phyloP scores from a whole-genome alignment of 2,888 invertebrate genomes.

The Sminthurinus aureus region DNA sequence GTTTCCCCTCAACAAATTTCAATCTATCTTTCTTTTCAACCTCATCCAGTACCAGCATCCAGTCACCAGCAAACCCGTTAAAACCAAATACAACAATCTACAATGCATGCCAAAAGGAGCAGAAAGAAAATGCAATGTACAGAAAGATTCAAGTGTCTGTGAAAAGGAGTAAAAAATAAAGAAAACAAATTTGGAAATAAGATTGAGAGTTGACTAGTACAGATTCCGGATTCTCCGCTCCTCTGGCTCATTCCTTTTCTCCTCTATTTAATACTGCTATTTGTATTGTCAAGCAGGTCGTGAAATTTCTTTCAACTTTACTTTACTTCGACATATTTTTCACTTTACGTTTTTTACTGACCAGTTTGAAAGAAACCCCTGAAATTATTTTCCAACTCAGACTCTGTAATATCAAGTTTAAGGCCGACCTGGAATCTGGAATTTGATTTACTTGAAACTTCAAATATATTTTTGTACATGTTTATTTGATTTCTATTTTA shows the following conservation, averaged over 20 bases:
- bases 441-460: too few relatives aligned
- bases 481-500: too few relatives aligned
- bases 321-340: too few relatives aligned
- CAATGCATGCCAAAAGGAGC: background rate
- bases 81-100: background rate
- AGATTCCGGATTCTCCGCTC: background rate
- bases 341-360: too few relatives aligned
- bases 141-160: background rate
- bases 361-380: too few relatives aligned
- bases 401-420: too few relatives aligned
- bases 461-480: too few relatives aligned
- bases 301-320: too few relatives aligned
- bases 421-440: too few relatives aligned
- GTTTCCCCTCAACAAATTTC: constrained; percentile 30
- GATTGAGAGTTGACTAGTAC: background rate
- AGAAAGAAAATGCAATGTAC: background rate
- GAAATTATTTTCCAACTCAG: too few relatives aligned
- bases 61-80: background rate
- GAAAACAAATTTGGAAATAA: background rate
- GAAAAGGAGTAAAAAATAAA: background rate
- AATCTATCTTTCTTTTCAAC: constrained; percentile 16
- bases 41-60: background rate
- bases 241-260: background rate
- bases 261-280: background rate
- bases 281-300: too few relatives aligned